phyloP scores from a whole-genome alignment of 2,888 invertebrate species.

The Acleris literana region DNA sequence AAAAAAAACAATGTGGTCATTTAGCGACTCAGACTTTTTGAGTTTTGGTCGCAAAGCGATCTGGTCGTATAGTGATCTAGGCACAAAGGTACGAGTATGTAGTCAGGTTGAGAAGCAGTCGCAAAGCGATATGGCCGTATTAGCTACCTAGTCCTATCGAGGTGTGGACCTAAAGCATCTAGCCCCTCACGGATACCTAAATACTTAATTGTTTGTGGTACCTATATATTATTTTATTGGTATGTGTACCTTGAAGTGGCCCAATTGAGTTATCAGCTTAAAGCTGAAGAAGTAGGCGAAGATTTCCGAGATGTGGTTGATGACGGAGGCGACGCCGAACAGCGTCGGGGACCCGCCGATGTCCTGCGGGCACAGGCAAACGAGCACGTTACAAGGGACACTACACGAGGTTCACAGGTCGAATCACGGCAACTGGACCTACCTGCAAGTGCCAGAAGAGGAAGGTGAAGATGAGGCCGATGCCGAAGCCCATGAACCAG shows the following conservation, averaged over 20 bases:
- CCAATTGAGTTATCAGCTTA: conserved; percentile 95
- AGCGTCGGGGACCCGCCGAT: conserved; percentile 98
- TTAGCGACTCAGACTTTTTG: too few relatives aligned
- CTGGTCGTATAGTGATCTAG: too few relatives aligned
- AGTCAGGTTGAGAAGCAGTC: too few relatives aligned
- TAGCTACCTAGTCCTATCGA: too few relatives aligned
- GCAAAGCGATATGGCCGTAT: too few relatives aligned
- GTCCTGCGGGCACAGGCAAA: conserved; percentile 83
- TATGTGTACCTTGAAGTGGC: conserved; percentile 92
- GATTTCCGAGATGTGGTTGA: conserved; percentile 99
- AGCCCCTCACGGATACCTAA: too few relatives aligned
- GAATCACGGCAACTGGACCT: conserved; percentile 32
- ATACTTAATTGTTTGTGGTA: too few relatives aligned
- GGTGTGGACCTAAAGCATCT: too few relatives aligned
- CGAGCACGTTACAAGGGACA: neutral
- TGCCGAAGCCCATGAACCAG: conserved; percentile 99
- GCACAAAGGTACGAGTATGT: too few relatives aligned
- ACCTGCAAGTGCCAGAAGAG: conserved; percentile 99
- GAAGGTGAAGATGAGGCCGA: conserved; percentile 99
- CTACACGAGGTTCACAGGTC: too few relatives aligned
- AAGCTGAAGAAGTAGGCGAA: conserved; percentile 99
- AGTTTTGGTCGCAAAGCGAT: too few relatives aligned
- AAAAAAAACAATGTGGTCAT: too few relatives aligned
- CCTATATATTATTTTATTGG: neutral
- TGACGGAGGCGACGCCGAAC: conserved; percentile 98